These are phyloP conservation scores for Cherax destructor DNA, from an alignment of 1,140 invertebrate genomes.

Conservation along the genomic window DNA sequence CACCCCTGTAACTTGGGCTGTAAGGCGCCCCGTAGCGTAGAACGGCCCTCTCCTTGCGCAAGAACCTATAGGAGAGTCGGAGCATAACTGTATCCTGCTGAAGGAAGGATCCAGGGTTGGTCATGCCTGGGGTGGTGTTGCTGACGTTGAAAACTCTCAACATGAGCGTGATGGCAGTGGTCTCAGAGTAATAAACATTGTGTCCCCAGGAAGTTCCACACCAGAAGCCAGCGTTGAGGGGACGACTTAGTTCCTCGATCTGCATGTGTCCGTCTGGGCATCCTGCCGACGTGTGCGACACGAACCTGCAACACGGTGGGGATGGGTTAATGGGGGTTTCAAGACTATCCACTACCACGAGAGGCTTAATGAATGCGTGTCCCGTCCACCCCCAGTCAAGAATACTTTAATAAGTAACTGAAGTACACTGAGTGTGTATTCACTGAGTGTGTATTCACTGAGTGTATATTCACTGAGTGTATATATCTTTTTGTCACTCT, in stretches of 20 bases:
- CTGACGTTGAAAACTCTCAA: slow-evolving; percentile 82
- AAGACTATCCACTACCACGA: no score
- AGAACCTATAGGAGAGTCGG: slow-evolving; percentile 76
- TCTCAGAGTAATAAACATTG: slow-evolving; percentile 90
- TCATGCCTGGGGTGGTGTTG: neutral
- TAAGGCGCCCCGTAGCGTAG: slow-evolving; percentile 68
- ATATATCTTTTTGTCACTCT: no score
- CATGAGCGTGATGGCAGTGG: slow-evolving; percentile 85
- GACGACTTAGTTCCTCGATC: slow-evolving; percentile 83
- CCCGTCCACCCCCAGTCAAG: no score
- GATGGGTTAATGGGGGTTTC: no score
- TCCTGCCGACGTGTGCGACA: slow-evolving; percentile 77
- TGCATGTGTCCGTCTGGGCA: slow-evolving; percentile 89
- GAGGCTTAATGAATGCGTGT: no score
- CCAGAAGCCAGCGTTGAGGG: slow-evolving; percentile 86
- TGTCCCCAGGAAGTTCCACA: slow-evolving; percentile 89
- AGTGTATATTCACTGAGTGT: no score
- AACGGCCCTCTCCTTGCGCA: slow-evolving; percentile 64
- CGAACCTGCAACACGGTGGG: slow-evolving; percentile 30
- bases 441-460: no score
- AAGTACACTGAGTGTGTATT: no score
- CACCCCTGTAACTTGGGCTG: slow-evolving; percentile 65
- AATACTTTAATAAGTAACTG: no score
- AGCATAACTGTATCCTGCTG: slow-evolving; percentile 55
- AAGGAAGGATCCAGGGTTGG: slow-evolving; percentile 28